Evolutionary conservation across 2,888 invertebrate genomes (phyloP), one percentile per base, ranked within the genome.

Genomic region (Oligia fasciuncula): DNA sequence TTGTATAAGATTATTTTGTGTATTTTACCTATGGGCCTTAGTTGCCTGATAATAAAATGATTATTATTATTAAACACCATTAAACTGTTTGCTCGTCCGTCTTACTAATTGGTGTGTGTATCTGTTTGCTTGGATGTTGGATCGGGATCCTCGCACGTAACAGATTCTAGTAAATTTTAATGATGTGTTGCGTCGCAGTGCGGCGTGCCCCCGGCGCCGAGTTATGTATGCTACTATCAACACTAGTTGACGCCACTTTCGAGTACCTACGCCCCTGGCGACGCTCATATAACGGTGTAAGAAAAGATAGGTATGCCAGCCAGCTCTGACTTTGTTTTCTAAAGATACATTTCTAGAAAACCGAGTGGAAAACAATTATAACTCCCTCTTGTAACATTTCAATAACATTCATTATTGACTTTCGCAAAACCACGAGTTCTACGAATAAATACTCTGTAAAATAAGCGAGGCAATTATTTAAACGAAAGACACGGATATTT

Each of bases 121-220:
- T 84, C 77, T 88, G 79, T 89, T 84, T 86, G 65, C 75, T 87
- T 75, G 71, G 70, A 81, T 85, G 77, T 83, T 29, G 77, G 62
- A 63, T 79, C 79, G 60, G 75, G 79, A 86, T 81, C 83, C 79
- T 86, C 82, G 80, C 88, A 80, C 75, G 83, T 79, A 87, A 87
- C 88, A 86, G 90, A 90, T 89, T 84, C 87, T 90, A 91, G 90
- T 94, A 93, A 93, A 94, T 94, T 93, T 93, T 93, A 94, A 94
- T 95, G 95, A 94, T 91, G 92, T 92, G 93, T 93, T 89, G 92
- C 94, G 95, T 90, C 95, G 95, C 95, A 95, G 90, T 95, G 95
- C 95, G 95, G 93, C 91, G 86, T 78, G 90, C 87, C 88, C 76
- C 82, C 81, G 84, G 78, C 84, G 79, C 87, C 84, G 73, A 67